These are phyloP conservation scores for Liopterus haemorrhoidalis DNA, from an alignment of 2,888 invertebrate species.

Conservation along the genomic window DNA sequence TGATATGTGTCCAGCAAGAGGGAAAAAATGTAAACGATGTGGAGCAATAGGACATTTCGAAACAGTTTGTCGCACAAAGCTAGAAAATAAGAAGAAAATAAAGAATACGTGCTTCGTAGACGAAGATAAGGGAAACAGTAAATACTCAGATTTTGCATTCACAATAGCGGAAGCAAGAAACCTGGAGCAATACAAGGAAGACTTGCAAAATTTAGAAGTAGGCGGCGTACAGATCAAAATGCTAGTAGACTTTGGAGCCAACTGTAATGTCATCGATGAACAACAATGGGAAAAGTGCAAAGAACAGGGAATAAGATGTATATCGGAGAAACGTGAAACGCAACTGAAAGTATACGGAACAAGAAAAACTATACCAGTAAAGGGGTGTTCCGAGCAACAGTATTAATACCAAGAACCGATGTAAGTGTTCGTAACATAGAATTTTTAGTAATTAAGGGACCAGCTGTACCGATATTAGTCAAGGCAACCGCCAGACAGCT, in stretches of 20 bases:
- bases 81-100: not conserved
- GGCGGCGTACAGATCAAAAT: conserved; percentile 1
- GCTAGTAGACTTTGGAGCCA: not conserved
- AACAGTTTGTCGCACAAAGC: not conserved
- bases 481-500: not conserved
- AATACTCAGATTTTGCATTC: conserved; percentile 4
- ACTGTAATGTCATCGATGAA: conserved; percentile 1
- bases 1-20: not conserved
- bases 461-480: not conserved
- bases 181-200: not conserved
- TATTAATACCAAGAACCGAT: not conserved
- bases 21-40: not conserved
- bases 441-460: not conserved
- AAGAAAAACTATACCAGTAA: not conserved
- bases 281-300: not conserved
- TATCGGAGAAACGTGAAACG: not conserved
- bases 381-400: not conserved
- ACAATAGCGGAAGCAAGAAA: not conserved
- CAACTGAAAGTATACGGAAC: not conserved
- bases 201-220: not conserved
- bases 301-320: not conserved
- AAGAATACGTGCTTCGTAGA: not conserved
- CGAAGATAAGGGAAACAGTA: not conserved
- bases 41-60: conserved; percentile 3
- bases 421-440: too few species aligned